Percentiles rank a stretch among this genome's conserved stretches.
Conservation (phyloP, 2,797 vertebrate genomes). For the Lycodopsis pacificus region DNA sequence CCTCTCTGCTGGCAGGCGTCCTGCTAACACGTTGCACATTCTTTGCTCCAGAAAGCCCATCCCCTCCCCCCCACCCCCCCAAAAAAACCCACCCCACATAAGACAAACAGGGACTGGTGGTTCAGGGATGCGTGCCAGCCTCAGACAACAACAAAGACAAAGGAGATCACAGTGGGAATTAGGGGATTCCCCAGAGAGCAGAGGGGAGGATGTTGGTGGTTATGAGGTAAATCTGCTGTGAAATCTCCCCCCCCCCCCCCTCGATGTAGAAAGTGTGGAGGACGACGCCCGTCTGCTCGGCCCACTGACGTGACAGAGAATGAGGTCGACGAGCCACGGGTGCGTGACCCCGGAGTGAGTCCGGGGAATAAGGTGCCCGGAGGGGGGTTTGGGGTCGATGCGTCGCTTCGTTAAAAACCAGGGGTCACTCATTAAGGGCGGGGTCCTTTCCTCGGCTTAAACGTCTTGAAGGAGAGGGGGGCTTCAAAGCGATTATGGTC, state of each 20-base stretch:
- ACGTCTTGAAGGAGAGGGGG: slow-evolving; percentile 49
- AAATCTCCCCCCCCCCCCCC: slow-evolving; percentile 41
- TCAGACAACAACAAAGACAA: slow-evolving; percentile 62
- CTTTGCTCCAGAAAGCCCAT: slow-evolving; percentile 57
- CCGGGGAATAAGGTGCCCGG: slow-evolving; percentile 45
- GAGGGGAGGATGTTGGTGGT: slow-evolving; percentile 41
- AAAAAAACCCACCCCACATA: slow-evolving; percentile 23
- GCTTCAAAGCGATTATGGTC: slow-evolving; percentile 67
- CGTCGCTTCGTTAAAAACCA: slow-evolving; percentile 53
- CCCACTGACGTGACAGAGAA: slow-evolving; percentile 52
- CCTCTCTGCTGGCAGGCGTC: slow-evolving; percentile 58
- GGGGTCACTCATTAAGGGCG: slow-evolving; percentile 59
- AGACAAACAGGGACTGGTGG: slow-evolving; percentile 58
- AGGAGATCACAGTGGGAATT: slow-evolving; percentile 63
- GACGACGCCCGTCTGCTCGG: slow-evolving; percentile 45
- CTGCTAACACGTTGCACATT: slow-evolving; percentile 66
- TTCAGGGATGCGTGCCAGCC: slow-evolving; percentile 50
- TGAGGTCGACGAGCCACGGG: slow-evolving; percentile 51
- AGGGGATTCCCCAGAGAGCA: slow-evolving; percentile 57
- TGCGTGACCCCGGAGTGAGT: slow-evolving; percentile 48
- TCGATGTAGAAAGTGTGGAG: slow-evolving; percentile 27
- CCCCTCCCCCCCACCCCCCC: slow-evolving; percentile 10
- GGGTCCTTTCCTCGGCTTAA: slow-evolving; percentile 31
- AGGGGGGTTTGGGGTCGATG: slow-evolving; percentile 41
- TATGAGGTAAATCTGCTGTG: slow-evolving; percentile 71